These are phyloP conservation scores for Automeris io DNA, from an alignment of 2,888 invertebrate species.

Conservation along the genomic window DNA sequence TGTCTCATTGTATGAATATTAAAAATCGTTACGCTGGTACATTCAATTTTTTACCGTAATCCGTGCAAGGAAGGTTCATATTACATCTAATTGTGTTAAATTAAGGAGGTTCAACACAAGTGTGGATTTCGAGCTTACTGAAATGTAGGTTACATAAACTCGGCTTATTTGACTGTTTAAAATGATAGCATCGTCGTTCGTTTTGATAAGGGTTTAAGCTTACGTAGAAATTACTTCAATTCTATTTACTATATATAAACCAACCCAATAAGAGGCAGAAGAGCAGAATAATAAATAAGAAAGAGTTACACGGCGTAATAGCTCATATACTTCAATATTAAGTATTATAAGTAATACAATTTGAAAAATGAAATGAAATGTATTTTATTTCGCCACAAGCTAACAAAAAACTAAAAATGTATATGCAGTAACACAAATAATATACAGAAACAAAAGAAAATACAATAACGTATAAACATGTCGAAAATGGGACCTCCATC, in stretches of 20 bases:
- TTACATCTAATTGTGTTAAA: conserved; percentile 2
- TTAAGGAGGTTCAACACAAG: conserved; percentile 19
- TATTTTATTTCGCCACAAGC: too few species aligned
- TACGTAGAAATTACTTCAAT: conserved; percentile 7
- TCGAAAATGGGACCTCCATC: too few species aligned
- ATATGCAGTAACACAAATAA: too few species aligned
- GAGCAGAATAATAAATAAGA: too few species aligned
- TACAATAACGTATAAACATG: too few species aligned
- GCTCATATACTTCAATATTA: too few species aligned
- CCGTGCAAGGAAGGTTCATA: conserved; percentile 10
- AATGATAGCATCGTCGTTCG: conserved; percentile 15
- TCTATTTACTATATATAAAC: conserved; percentile 6
- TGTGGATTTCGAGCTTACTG: conserved; percentile 17
- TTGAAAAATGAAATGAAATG: too few species aligned
- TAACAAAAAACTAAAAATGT: too few species aligned
- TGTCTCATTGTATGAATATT: conserved; percentile 46
- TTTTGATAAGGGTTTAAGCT: conserved; percentile 13
- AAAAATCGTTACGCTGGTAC: conserved; percentile 25
- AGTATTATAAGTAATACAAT: too few species aligned
- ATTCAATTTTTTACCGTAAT: conserved; percentile 11
- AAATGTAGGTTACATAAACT: conserved; percentile 27
- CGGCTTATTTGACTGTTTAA: conserved; percentile 21
- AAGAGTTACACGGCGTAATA: too few species aligned
- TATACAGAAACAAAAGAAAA: too few species aligned
- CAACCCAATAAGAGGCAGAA: not conserved